Evolutionary conservation across 2,888 invertebrate genomes (phyloP).

Genomic region (Artemia sinica): DNA sequence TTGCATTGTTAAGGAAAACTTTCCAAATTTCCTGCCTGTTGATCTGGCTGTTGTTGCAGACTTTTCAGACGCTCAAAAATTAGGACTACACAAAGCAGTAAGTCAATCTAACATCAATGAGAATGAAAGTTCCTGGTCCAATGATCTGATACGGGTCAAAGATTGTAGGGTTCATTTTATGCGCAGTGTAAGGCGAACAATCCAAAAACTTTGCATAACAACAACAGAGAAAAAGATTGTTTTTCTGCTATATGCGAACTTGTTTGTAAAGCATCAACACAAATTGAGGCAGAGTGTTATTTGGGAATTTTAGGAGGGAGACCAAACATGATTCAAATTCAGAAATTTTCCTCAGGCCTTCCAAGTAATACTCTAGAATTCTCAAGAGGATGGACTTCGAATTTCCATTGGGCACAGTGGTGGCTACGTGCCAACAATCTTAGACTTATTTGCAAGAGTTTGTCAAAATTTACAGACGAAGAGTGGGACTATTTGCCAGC

Average conservation of each 20-base stretch:
- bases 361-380: neutral
- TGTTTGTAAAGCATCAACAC: no score
- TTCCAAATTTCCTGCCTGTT: neutral
- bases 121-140: no score
- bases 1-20: neutral
- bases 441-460: neutral
- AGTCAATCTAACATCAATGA: no score
- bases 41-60: neutral
- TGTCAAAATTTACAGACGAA: neutral
- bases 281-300: no score
- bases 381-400: neutral
- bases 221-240: no score
- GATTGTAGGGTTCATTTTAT: no score
- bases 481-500: neutral
- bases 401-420: neutral
- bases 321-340: no score
- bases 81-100: neutral
- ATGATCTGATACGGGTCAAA: no score
- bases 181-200: no score
- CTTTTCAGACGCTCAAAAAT: neutral
- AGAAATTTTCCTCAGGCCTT: neutral
- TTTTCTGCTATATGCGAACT: no score
- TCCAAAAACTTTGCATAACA: no score
- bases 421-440: neutral
- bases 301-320: no score